phyloP scores from a whole-genome alignment of 2,797 vertebrate genomes.

The Alcedo quadribrachys region DNA sequence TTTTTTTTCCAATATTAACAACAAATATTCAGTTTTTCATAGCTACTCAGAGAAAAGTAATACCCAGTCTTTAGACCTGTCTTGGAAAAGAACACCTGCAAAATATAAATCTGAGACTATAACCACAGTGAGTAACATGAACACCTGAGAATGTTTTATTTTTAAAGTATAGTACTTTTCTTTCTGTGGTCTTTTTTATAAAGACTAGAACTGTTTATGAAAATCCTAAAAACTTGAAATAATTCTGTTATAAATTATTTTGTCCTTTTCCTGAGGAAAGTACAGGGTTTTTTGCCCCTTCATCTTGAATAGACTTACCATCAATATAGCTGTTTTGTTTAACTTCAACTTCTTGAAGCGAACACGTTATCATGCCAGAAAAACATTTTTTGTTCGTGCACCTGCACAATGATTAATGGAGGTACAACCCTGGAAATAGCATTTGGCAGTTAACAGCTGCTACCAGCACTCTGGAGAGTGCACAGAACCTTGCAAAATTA shows the following conservation, averaged over 20 bases:
- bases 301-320: conserved; percentile 18
- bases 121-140: not conserved
- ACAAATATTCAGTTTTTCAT: not conserved
- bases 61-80: not conserved
- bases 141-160: not conserved
- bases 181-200: not conserved
- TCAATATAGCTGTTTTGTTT: conserved; percentile 29
- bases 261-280: conserved; percentile 5
- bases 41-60: not conserved
- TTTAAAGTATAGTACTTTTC: not conserved
- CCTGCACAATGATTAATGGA: conserved; percentile 67
- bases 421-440: conserved; percentile 46
- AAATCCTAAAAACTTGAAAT: conserved; percentile 30
- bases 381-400: conserved; percentile 30
- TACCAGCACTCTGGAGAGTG: conserved; percentile 56
- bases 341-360: conserved; percentile 14
- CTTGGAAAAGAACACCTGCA: conserved; percentile 17
- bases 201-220: not conserved
- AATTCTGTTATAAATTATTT: not conserved
- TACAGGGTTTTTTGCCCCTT: not conserved
- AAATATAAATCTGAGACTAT: conserved; percentile 14
- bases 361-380: conserved; percentile 51
- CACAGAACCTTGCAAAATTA: conserved; percentile 62
- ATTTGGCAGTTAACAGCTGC: conserved; percentile 65
- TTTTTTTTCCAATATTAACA: not conserved